These are phyloP conservation scores for Cryptoblepharus egeriae DNA, from an alignment of 2,797 vertebrate genomes.

Conservation along the genomic window DNA sequence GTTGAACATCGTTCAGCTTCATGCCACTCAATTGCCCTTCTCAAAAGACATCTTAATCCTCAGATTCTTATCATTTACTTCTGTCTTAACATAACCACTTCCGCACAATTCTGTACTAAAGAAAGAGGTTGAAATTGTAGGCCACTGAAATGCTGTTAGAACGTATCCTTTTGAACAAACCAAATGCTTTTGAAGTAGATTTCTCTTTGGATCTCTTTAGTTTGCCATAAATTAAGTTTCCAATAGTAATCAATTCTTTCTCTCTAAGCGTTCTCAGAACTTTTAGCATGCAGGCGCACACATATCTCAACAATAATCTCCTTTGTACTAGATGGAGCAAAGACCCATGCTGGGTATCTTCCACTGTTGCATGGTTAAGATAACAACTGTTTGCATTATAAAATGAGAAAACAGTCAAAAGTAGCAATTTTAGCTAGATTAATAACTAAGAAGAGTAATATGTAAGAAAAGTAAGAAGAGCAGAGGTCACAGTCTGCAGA, in stretches of 20 bases:
- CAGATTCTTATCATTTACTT: constrained; percentile 57
- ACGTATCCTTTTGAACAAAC: constrained; percentile 32
- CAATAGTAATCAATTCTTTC: constrained; percentile 60
- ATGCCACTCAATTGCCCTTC: constrained; percentile 34
- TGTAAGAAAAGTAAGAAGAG: constrained; percentile 32
- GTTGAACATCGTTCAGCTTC: constrained; percentile 21
- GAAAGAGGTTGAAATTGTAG: constrained; percentile 59
- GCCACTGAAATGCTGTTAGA: constrained; percentile 57
- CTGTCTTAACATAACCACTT: constrained; percentile 64
- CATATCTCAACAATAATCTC: constrained; percentile 27
- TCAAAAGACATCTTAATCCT: constrained; percentile 44
- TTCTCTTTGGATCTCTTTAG: constrained; percentile 55
- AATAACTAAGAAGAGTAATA: constrained; percentile 24
- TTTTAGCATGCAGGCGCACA: neutral
- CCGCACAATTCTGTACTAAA: constrained; percentile 60
- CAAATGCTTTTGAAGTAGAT: constrained; percentile 61
- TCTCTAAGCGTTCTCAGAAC: constrained; percentile 37
- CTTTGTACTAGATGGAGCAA: constrained; percentile 44
- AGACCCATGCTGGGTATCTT: constrained; percentile 42
- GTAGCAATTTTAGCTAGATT: constrained; percentile 35
- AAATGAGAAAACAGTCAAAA: constrained; percentile 47
- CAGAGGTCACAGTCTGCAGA: neutral
- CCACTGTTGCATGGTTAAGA: constrained; percentile 37
- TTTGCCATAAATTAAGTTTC: constrained; percentile 60
- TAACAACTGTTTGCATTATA: constrained; percentile 43